Percentiles rank a stretch among this genome's conserved stretches.
These are phyloP conservation scores for Orchesella flavescens DNA, from an alignment of 2,888 invertebrate genomes.

Conservation along the genomic window DNA sequence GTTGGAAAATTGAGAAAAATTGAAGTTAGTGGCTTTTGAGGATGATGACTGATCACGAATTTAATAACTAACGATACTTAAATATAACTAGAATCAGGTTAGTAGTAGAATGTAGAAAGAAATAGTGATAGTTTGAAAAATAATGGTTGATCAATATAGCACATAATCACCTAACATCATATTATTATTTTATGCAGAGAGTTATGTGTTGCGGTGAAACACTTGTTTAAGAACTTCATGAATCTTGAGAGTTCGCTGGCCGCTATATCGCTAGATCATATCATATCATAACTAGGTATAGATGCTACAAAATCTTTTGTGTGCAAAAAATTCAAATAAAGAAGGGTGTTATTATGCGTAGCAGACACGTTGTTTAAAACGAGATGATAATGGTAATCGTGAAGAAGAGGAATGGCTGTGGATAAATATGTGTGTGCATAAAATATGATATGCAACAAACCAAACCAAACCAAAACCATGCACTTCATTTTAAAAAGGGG, in stretches of 20 bases:
- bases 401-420: constrained; percentile 26
- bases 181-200: too few species aligned
- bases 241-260: too few species aligned
- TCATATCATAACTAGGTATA: too few species aligned
- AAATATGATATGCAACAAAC: too few species aligned
- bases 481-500: neutral
- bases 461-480: too few species aligned
- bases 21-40: neutral
- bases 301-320: too few species aligned
- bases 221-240: neutral
- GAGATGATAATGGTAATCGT: constrained; percentile 26
- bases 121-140: constrained; percentile 3
- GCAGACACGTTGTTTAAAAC: neutral
- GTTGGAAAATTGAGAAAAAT: neutral
- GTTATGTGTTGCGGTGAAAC: constrained; percentile 11
- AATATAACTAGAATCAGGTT: constrained; percentile 18
- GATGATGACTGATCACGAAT: constrained; percentile 29
- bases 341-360: too few species aligned
- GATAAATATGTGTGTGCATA: neutral
- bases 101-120: neutral
- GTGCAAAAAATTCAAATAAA: too few species aligned
- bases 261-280: too few species aligned
- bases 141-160: constrained; percentile 10
- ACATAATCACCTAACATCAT: neutral
- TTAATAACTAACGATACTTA: constrained; percentile 13